These are phyloP conservation scores for Chrysotoxum bicinctum DNA, from an alignment of 2,888 invertebrate species.

Conservation along the genomic window DNA sequence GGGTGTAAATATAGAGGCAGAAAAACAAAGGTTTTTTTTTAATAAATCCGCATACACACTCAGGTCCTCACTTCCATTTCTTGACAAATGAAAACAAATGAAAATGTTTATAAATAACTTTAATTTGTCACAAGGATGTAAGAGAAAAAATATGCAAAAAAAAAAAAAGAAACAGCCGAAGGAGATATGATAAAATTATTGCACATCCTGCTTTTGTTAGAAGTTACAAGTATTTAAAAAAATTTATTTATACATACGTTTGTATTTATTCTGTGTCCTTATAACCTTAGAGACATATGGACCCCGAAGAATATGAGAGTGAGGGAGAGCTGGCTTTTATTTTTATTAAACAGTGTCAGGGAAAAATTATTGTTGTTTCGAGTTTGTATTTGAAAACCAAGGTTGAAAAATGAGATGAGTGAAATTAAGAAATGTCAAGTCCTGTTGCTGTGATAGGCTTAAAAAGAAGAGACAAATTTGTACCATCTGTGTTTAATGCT, in stretches of 20 bases:
- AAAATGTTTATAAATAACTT: conserved; percentile 68
- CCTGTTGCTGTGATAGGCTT: background rate
- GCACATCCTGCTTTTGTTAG: conserved; percentile 7
- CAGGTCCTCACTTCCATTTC: background rate
- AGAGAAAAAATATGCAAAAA: conserved; percentile 5
- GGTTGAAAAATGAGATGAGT: background rate
- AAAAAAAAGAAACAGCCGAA: background rate
- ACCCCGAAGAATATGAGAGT: background rate
- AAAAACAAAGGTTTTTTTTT: background rate
- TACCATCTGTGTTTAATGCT: background rate
- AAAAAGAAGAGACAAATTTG: background rate
- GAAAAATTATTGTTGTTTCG: conserved; percentile 8
- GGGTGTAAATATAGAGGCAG: background rate
- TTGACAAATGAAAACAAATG: conserved; percentile 63
- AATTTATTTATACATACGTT: background rate
- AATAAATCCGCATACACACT: background rate
- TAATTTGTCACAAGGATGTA: conserved; percentile 59
- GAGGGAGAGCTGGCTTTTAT: background rate
- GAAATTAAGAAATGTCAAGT: background rate
- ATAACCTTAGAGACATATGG: background rate
- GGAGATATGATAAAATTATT: conserved; percentile 22
- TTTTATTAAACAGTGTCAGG: conserved; percentile 3
- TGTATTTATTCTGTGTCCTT: background rate
- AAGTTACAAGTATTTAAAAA: background rate
- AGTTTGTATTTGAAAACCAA: background rate